phyloP scores from a whole-genome alignment of 2,797 vertebrate species.

The Hipposideros larvatus region DNA sequence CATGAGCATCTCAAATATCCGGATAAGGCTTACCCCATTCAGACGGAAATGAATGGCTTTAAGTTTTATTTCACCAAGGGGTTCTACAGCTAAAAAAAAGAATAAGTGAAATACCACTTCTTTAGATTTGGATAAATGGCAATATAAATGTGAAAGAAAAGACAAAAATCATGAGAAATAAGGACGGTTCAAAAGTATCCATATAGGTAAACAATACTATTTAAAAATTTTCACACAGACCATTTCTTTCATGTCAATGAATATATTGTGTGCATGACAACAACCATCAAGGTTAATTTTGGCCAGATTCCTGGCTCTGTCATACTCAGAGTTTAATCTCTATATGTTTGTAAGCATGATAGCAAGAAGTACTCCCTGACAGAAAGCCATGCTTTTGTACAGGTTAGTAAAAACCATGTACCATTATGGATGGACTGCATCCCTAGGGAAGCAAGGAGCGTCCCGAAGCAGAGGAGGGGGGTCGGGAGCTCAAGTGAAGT shows the following conservation, averaged over 20 bases:
- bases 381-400: not conserved
- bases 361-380: not conserved
- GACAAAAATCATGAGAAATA: not conserved
- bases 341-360: not conserved
- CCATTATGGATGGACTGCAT: not conserved
- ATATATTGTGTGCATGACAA: not conserved
- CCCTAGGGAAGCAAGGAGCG: not conserved
- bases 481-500: constrained; percentile 48
- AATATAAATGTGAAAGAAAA: constrained; percentile 21
- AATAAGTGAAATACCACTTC: not conserved
- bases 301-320: not conserved
- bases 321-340: not conserved
- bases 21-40: not conserved
- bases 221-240: not conserved
- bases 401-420: not conserved
- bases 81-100: not conserved
- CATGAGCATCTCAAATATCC: not conserved
- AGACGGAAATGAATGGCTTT: not conserved
- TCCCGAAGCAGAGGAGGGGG: not conserved
- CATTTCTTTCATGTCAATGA: constrained; percentile 13
- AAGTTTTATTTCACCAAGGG: constrained; percentile 5
- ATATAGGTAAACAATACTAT: not conserved
- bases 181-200: not conserved
- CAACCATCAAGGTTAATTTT: not conserved
- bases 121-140: not conserved